These are phyloP conservation scores for Corythoichthys intestinalis DNA, from an alignment of 2,113 vertebrate genomes.

Conservation along the genomic window DNA sequence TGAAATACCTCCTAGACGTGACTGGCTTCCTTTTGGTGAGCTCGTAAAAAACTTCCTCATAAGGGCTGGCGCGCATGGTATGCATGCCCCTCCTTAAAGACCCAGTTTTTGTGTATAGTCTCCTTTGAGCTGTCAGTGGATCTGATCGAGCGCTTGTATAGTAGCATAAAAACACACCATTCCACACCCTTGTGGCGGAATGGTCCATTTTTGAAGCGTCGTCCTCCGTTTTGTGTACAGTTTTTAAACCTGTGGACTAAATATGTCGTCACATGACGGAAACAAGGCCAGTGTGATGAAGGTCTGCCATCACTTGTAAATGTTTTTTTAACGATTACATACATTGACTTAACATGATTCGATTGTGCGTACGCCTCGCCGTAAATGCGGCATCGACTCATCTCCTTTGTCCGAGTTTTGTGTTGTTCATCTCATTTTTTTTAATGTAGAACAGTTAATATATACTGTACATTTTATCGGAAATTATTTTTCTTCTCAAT, in stretches of 20 bases:
- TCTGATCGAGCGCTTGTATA: conserved; percentile 60
- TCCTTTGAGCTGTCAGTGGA: conserved; percentile 52
- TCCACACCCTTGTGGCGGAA: conserved; percentile 30
- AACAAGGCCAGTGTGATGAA: conserved; percentile 61
- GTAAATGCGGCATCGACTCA: conserved; percentile 59
- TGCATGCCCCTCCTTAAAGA: conserved; percentile 28
- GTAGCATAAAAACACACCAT: conserved; percentile 38
- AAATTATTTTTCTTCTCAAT: conserved; percentile 74
- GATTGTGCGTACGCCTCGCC: conserved; percentile 45
- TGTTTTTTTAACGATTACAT: conserved; percentile 21
- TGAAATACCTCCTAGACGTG: conserved; percentile 61
- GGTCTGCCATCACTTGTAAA: conserved; percentile 62
- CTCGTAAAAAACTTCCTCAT: conserved; percentile 32
- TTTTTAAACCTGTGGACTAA: conserved; percentile 59
- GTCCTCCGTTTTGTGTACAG: conserved; percentile 48
- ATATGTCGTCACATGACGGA: conserved; percentile 38
- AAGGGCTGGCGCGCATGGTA: conserved; percentile 66
- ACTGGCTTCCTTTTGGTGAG: conserved; percentile 24
- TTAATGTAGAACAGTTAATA: conserved; percentile 73
- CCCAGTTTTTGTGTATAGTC: conserved; percentile 22
- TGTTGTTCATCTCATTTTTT: conserved; percentile 67
- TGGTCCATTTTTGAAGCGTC: conserved; percentile 16
- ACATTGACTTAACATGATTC: conserved; percentile 56
- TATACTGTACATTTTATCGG: conserved; percentile 75
- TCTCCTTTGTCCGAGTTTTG: conserved; percentile 67